Base-by-base conservation (phyloP, 2,888 invertebrate genomes). In the Laspeyria flexula region DNA sequence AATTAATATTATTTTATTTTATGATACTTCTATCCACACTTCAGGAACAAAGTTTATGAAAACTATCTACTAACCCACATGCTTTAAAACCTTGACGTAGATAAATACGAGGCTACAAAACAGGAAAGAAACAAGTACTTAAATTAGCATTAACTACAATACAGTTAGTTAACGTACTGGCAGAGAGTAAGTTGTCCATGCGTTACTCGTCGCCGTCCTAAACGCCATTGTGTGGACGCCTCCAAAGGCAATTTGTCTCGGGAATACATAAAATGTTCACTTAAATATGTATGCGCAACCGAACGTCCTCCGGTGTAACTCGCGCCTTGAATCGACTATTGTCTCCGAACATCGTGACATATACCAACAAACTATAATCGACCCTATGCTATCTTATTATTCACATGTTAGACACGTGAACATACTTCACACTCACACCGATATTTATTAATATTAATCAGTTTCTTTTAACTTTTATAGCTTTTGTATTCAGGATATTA, bases 191-290 rank as follows among this genome's bases (percentile, higher is more conserved):
- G 55, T 79, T 79, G 65, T 62, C 45, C 55, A 85, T 86, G 79
- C 79, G 70, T 53, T 60, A 57, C 65, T 57, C 60, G 81, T 65
- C 52, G 52, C 47, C 53, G 69, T 48, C 45, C 51, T 40, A 55
- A 73, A 79, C 78, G 71, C 75, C 67, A 79, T 83, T 83, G 83
- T 83, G 63, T 72, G 52, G 64, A 65, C 48, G 65, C 59, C 59
- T 62, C 46, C 54, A 60, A 86, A 84, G 84, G 83, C 81, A 83
- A 85, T 88, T 88, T 88, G 81, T 86, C 75, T 71, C 65, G 59
- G 71, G 85, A 85, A 87, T 86, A 86, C 82, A 80, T 79, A 83
- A 85, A 64, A 54, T 55, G 41, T 40, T 48, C 75, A 69, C 71
- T 57, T 60, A 65, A 59, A 71, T 81, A 79, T 65, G 75, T 77